Conservation (phyloP, 2,888 invertebrate genomes). For the Lithophane leautieri region DNA sequence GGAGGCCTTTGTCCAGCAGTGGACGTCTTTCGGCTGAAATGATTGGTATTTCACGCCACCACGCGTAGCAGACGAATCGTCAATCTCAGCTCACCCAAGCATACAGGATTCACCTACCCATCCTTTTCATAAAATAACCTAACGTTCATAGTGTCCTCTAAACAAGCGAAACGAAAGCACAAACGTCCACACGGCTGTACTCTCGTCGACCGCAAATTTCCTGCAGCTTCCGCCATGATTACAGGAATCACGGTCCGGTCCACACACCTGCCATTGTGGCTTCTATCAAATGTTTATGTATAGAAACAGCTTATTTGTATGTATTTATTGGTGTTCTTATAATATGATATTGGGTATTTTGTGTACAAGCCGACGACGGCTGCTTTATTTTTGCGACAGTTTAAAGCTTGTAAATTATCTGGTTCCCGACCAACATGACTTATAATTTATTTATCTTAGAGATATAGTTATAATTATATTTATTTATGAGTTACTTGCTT, state of each 20-base stretch:
- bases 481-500: no score
- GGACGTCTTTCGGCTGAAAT: no score
- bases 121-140: background rate
- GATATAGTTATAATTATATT: no score
- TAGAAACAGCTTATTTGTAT: slow-evolving; percentile 39
- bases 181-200: slow-evolving; percentile 58
- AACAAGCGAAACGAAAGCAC: slow-evolving; percentile 50
- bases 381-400: background rate
- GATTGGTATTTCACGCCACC: no score
- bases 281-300: slow-evolving; percentile 61
- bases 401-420: background rate
- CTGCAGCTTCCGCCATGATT: slow-evolving; percentile 83
- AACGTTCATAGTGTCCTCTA: slow-evolving; percentile 41
- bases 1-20: no score
- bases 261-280: slow-evolving; percentile 84
- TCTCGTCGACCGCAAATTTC: slow-evolving; percentile 87
- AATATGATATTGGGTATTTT: slow-evolving; percentile 15
- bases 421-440: no score
- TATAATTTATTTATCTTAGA: no score
- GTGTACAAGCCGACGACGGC: background rate
- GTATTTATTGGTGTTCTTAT: slow-evolving; percentile 31
- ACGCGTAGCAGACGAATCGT: background rate
- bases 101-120: no score
- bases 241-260: slow-evolving; percentile 86
- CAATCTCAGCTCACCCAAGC: background rate